Evolutionary conservation across 2,797 vertebrate genomes (phyloP).

Genomic region (Eidolon dupreanum): DNA sequence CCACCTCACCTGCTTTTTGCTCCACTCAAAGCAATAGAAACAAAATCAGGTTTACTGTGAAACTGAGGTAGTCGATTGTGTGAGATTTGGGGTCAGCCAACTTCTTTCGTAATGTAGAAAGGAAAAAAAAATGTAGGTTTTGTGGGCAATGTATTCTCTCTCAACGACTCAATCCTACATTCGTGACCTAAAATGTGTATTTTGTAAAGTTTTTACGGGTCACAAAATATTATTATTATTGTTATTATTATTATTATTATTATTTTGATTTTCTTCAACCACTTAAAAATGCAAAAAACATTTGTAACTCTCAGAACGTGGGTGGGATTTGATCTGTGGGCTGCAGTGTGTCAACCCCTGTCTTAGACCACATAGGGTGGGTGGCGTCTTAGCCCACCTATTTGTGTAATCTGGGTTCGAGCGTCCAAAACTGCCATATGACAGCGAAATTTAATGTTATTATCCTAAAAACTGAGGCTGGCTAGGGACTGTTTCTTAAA

Average conservation of each 20-base stretch:
- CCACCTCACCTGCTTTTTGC: not conserved
- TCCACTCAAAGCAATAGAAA: not conserved
- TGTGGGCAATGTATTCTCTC: not conserved
- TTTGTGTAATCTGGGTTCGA: not conserved
- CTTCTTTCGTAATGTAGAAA: not conserved
- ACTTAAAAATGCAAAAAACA: not conserved
- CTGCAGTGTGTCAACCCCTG: too few relatives aligned
- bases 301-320: not conserved
- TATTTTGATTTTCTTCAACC: not conserved
- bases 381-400: not conserved
- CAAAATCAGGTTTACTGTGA: not conserved
- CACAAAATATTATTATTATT: not conserved
- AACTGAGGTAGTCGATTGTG: not conserved
- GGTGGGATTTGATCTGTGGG: rapidly evolving
- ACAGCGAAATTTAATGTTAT: not conserved
- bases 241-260: not conserved
- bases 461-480: not conserved
- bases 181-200: too few relatives aligned
- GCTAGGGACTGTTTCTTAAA: not conserved
- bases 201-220: not conserved
- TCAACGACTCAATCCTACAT: not conserved
- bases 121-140: not conserved
- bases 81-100: not conserved
- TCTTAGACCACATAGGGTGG: not conserved
- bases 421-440: not conserved